phyloP scores from a whole-genome alignment of 2,888 invertebrate species.

The Synanthedon formicaeformis region DNA sequence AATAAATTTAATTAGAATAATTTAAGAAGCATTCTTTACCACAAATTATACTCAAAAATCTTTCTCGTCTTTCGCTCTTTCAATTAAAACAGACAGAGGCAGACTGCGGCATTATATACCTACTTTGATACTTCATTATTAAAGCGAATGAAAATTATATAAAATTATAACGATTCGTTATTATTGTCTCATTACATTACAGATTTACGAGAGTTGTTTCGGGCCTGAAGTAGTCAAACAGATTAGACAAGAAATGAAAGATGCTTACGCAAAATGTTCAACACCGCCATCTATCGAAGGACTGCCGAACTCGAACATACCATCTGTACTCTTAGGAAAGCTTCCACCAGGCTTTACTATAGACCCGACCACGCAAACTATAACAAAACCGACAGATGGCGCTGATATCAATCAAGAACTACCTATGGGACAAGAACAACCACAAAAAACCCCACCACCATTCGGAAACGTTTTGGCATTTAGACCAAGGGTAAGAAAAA shows the following conservation, averaged over 20 bases:
- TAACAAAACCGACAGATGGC: conserved; percentile 58
- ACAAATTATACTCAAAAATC: too few relatives aligned
- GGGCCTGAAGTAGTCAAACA: conserved; percentile 76
- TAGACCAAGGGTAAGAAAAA: conserved; percentile 59
- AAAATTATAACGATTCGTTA: too few relatives aligned
- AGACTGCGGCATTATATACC: too few relatives aligned
- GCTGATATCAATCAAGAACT: conserved; percentile 34
- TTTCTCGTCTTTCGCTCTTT: too few relatives aligned
- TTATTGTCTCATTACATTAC: conserved; percentile 15
- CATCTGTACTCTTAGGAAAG: conserved; percentile 48
- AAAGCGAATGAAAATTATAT: too few relatives aligned
- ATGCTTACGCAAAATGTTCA: conserved; percentile 75
- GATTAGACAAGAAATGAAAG: conserved; percentile 76
- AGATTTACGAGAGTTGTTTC: conserved; percentile 80
- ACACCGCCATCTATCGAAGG: conserved; percentile 59
- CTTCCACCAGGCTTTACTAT: conserved; percentile 57
- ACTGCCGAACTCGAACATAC: conserved; percentile 39
- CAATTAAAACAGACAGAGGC: too few relatives aligned
- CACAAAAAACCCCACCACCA: conserved; percentile 58
- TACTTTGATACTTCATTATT: too few relatives aligned
- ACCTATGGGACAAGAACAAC: conserved; percentile 33
- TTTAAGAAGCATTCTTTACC: too few relatives aligned
- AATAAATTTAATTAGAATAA: too few relatives aligned
- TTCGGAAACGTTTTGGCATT: conserved; percentile 65
- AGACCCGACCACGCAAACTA: conserved; percentile 56